These are phyloP conservation scores for Pseudomyrmex concolor DNA, from an alignment of 1,140 invertebrate species.

Conservation along the genomic window DNA sequence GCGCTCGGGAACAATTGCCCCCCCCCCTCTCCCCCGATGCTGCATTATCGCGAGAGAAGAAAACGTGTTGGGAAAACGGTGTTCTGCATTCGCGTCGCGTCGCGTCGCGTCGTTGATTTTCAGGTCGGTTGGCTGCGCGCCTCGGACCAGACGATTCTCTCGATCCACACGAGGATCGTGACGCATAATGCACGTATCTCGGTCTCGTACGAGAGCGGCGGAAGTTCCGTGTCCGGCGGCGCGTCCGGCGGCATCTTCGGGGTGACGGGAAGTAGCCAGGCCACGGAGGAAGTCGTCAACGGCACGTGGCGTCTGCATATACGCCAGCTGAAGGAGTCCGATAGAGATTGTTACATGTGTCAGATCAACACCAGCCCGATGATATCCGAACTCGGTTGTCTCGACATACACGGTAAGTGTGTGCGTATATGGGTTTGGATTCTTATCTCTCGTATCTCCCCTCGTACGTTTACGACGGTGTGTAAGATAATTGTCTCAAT, in stretches of 20 bases:
- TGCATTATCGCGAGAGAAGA: too few species aligned
- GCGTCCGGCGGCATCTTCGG: conserved; percentile 76
- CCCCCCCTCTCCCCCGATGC: too few species aligned
- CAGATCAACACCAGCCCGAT: conserved; percentile 90
- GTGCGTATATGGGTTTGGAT: not conserved
- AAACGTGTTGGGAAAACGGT: not conserved
- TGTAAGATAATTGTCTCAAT: too few species aligned
- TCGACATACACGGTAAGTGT: conserved; percentile 90
- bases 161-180: conserved; percentile 93
- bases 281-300: conserved; percentile 87
- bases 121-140: conserved; percentile 96
- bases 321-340: conserved; percentile 87
- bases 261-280: conserved; percentile 87
- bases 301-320: conserved; percentile 89
- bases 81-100: conserved; percentile 1
- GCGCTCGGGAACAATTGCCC: not conserved
- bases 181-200: conserved; percentile 93
- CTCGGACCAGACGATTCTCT: conserved; percentile 95
- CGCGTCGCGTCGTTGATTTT: conserved; percentile 68
- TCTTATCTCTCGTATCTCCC: not conserved
- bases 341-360: conserved; percentile 89
- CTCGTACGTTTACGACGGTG: too few species aligned
- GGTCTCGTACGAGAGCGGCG: conserved; percentile 91
- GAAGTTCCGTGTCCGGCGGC: conserved; percentile 91
- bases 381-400: conserved; percentile 88